phyloP scores from a whole-genome alignment of 1,140 invertebrate species.

The Aplysia californica region DNA sequence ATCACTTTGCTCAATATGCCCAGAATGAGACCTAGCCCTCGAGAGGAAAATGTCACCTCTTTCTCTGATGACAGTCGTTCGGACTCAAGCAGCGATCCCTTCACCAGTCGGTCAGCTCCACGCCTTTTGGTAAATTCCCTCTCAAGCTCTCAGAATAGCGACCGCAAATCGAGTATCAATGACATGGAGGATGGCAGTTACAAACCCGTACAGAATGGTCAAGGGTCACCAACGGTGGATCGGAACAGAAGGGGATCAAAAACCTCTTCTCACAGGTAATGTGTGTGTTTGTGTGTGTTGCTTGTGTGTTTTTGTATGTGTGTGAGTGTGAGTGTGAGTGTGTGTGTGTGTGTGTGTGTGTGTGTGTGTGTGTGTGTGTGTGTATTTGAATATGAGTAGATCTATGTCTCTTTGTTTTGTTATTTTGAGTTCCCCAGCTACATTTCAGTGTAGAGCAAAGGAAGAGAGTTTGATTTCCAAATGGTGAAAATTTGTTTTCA shows the following conservation, averaged over 20 bases:
- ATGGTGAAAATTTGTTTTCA: too few species aligned
- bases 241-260: too few species aligned
- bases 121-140: slow-evolving; percentile 1
- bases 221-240: background rate
- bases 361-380: background rate
- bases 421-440: background rate
- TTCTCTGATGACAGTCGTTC: background rate
- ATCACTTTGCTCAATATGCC: slow-evolving; percentile 47
- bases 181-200: background rate
- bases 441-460: background rate
- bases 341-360: too few species aligned
- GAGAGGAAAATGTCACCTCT: background rate
- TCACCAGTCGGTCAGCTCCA: background rate
- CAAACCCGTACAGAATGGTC: background rate
- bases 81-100: background rate
- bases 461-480: too few species aligned
- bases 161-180: too few species aligned
- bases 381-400: background rate
- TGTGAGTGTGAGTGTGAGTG: too few species aligned
- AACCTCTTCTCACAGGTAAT: too few species aligned
- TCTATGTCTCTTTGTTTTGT: background rate
- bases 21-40: slow-evolving; percentile 15
- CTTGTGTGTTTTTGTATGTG: too few species aligned
- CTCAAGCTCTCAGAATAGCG: background rate
- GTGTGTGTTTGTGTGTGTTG: too few species aligned